Evolutionary conservation across 2,888 invertebrate species (phyloP).

Genomic region (Barypeithes pellucidus): DNA sequence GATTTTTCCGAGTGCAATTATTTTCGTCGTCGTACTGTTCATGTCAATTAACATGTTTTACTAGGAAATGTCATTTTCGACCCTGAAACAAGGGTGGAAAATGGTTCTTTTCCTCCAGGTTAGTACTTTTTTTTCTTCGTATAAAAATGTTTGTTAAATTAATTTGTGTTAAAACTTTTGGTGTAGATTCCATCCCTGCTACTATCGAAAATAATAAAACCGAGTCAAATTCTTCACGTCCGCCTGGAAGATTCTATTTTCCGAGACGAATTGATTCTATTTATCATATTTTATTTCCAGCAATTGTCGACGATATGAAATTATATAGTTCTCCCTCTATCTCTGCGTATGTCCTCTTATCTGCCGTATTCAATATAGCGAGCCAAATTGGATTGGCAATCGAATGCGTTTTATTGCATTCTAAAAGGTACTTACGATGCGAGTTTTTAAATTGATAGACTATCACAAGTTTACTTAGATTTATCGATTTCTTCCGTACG

Average conservation of each 20-base stretch:
- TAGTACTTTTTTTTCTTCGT: too few species aligned
- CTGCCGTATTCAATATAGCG: constrained; percentile 30
- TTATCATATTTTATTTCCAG: constrained; percentile 66
- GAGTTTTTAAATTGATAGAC: constrained; percentile 28
- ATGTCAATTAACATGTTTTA: too few species aligned
- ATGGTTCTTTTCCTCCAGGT: too few species aligned
- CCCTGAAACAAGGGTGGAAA: too few species aligned
- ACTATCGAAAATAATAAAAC: constrained; percentile 34
- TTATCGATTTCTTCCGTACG: constrained; percentile 8
- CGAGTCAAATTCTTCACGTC: constrained; percentile 44
- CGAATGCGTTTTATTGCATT: constrained; percentile 32
- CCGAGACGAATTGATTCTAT: constrained; percentile 70
- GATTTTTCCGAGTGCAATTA: too few species aligned
- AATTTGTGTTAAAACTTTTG: too few species aligned
- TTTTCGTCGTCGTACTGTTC: too few species aligned
- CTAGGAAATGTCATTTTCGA: too few species aligned
- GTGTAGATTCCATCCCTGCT: constrained; percentile 38
- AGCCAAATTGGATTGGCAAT: constrained; percentile 40
- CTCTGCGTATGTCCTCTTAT: constrained; percentile 34
- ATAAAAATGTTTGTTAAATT: too few species aligned
- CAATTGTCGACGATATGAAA: constrained; percentile 60
- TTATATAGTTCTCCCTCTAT: constrained; percentile 44
- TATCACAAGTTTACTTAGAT: constrained; percentile 11
- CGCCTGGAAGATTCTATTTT: constrained; percentile 68
- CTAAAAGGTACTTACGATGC: constrained; percentile 29